phyloP scores from a whole-genome alignment of 1,140 invertebrate genomes.

The Rhyacophila brunnea region DNA sequence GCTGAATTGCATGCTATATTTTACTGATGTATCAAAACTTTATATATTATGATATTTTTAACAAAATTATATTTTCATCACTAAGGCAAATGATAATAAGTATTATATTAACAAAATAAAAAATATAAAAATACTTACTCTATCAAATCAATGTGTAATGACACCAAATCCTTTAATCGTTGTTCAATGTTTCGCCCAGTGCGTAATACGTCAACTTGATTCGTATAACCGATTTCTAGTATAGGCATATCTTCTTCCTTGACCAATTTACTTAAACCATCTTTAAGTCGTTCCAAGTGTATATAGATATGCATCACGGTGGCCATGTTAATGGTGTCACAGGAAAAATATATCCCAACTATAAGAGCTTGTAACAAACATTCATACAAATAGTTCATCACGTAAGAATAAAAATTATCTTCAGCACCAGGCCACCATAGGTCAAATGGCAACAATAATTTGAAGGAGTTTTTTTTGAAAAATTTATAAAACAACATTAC shows the following conservation, averaged over 20 bases:
- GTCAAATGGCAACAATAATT: conserved; percentile 9
- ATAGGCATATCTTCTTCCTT: conserved; percentile 1
- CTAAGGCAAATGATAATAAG: too few relatives aligned
- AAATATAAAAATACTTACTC: conserved; percentile 2
- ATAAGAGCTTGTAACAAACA: conserved; percentile 4
- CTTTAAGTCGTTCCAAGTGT: conserved; percentile 9
- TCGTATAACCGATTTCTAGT: background rate
- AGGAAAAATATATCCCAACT: background rate
- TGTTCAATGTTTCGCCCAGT: background rate
- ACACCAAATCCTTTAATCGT: background rate
- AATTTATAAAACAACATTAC: conserved; percentile 13
- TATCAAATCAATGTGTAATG: background rate
- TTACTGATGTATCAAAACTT: too few relatives aligned
- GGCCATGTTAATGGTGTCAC: conserved; percentile 3
- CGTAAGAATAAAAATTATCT: background rate
- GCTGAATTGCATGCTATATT: too few relatives aligned
- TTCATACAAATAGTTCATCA: conserved; percentile 1
- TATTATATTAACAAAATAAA: too few relatives aligned
- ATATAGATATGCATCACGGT: conserved; percentile 7
- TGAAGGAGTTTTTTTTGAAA: background rate
- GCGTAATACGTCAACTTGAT: background rate
- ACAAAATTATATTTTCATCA: too few relatives aligned
- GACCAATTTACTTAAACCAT: background rate
- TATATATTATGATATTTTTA: too few relatives aligned
- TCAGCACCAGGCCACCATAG: background rate